Evolutionary conservation across 2,888 invertebrate species (phyloP), one percentile per base, ranked within the genome.

Genomic region (Athripsodes cinereus): DNA sequence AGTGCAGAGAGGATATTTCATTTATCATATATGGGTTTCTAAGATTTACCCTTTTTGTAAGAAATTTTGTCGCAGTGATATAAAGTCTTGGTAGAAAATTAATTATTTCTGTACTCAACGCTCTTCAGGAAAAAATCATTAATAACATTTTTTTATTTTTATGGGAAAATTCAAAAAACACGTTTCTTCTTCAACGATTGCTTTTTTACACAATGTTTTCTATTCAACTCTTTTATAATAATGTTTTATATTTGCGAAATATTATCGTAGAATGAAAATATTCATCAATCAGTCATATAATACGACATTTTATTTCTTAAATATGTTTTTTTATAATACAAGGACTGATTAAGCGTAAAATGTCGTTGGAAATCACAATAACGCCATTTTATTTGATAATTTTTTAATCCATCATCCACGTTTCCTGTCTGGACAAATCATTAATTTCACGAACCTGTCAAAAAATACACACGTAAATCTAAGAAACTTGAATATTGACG

Each of bases 281-380:
- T n/a, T n/a, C n/a, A n/a, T n/a, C n/a, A n/a, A n/a, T n/a, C n/a
- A n/a, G n/a, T n/a, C n/a, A n/a, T n/a, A n/a, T n/a, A n/a, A n/a
- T n/a, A n/a, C n/a, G n/a, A n/a, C n/a, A n/a, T n/a, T n/a, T n/a
- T 40, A 8, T 40, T 13, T 40, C 13, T 13, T 8, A 40, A 40
- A 40, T 3, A 8, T 40, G n/a, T 13, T 11, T 8, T 31, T n/a
- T n/a, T n/a, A 10, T 40, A 40, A 8, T 40, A 16, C 40, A 40
- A 40, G 40, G 16, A n/a, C 52, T 57, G 56, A 56, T 62, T 59
- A 35, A 35, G 52, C 57, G 57, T 54, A 58, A 47, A 57, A 60
- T 57, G 49, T 57, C 60, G 60, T 60, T 57, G 20, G 22, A 53
- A 49, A 59, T 48, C 51, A 52, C 52, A 59, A 59, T 54, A 52